These are phyloP conservation scores for Taphrorychus bicolor DNA, from an alignment of 2,888 invertebrate species.

Conservation along the genomic window DNA sequence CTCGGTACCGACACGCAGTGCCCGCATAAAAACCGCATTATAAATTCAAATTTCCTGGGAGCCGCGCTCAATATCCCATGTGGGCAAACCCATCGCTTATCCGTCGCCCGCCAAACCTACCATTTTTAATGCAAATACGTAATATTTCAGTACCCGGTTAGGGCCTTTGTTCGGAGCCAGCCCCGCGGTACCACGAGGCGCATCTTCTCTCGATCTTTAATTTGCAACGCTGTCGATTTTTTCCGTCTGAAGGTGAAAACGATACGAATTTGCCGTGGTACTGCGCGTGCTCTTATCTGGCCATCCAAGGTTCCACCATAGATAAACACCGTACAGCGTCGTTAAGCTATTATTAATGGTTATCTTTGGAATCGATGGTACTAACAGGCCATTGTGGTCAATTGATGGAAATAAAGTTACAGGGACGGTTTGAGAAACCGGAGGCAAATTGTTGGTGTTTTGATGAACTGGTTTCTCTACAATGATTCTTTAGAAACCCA, in stretches of 20 bases:
- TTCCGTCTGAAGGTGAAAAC: slow-evolving; percentile 7
- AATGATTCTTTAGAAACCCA: too few relatives aligned
- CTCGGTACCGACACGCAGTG: not conserved
- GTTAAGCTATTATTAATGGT: not conserved
- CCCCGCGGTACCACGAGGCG: too few relatives aligned
- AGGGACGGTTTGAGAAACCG: too few relatives aligned
- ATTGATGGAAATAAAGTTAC: too few relatives aligned
- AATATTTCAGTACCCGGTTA: not conserved
- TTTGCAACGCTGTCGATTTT: not conserved
- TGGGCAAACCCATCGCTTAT: not conserved
- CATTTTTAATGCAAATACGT: not conserved
- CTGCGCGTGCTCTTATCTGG: not conserved
- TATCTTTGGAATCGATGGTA: not conserved
- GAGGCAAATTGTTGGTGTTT: too few relatives aligned
- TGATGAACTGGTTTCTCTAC: too few relatives aligned
- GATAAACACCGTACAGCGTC: not conserved
- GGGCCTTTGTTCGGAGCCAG: not conserved
- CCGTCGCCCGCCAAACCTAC: not conserved
- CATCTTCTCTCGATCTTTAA: not conserved
- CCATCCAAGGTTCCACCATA: not conserved
- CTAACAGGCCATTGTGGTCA: too few relatives aligned
- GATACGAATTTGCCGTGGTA: not conserved
- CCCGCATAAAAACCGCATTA: not conserved
- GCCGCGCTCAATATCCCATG: not conserved
- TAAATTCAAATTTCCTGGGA: not conserved